These are phyloP conservation scores for Colletes latitarsis DNA, from an alignment of 1,140 invertebrate genomes.

Conservation along the genomic window DNA sequence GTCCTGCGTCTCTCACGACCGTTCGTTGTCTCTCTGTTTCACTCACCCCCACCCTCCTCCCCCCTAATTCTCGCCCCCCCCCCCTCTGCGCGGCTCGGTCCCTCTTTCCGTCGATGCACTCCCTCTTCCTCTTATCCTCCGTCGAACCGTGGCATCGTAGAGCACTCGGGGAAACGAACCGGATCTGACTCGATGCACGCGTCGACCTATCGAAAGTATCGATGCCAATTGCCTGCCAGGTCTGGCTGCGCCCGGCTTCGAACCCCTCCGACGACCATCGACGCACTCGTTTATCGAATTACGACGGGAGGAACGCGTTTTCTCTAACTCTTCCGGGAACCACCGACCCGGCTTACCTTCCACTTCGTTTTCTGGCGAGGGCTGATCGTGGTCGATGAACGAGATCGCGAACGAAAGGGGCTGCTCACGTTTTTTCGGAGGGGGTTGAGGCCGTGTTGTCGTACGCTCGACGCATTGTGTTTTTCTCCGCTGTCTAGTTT, in stretches of 20 bases:
- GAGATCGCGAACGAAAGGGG: conserved; percentile 13
- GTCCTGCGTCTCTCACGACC: conserved; percentile 46
- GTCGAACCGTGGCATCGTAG: conserved; percentile 54
- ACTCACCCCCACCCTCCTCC: neutral
- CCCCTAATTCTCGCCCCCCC: neutral
- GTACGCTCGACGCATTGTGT: neutral
- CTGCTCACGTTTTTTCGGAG: neutral
- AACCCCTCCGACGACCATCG: conserved; percentile 56
- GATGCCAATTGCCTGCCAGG: conserved; percentile 71
- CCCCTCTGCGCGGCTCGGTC: neutral
- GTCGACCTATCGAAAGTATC: conserved; percentile 74
- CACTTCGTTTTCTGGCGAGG: conserved; percentile 35
- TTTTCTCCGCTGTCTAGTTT: neutral
- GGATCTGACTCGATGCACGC: conserved; percentile 71
- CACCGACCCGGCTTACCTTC: conserved; percentile 21
- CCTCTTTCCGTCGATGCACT: conserved; percentile 8
- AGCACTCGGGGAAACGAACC: conserved; percentile 74
- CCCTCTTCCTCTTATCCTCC: conserved; percentile 58
- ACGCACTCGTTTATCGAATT: conserved; percentile 76
- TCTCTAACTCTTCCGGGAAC: conserved; percentile 51
- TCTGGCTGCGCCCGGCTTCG: neutral
- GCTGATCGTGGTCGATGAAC: conserved; percentile 31
- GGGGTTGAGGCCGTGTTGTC: neutral
- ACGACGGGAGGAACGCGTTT: conserved; percentile 62
- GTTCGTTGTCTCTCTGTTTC: conserved; percentile 53